Conservation (phyloP, 2,113 vertebrate genomes). For the Pygoscelis adeliae region DNA sequence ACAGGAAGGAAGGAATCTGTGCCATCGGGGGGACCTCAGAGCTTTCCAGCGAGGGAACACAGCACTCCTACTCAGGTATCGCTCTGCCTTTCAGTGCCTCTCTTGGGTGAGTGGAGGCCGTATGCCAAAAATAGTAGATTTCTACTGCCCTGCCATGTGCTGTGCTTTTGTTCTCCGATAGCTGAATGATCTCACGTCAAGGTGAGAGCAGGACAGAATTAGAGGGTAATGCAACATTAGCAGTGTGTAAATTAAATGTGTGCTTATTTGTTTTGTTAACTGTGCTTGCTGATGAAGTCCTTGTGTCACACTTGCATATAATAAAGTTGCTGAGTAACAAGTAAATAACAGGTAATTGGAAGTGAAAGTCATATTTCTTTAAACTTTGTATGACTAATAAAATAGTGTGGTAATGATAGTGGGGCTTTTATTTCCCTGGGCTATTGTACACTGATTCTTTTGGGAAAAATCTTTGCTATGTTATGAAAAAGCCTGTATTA, state of each 20-base stretch:
- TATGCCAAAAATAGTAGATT: not conserved
- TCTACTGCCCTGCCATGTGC: accelerated
- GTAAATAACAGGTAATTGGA: not conserved
- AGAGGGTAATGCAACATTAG: not conserved
- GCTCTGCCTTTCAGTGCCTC: not conserved
- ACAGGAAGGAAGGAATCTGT: slow-evolving; percentile 91
- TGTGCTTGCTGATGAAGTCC: not conserved
- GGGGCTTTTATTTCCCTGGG: not conserved
- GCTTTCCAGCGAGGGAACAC: slow-evolving; percentile 89
- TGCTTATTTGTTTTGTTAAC: not conserved
- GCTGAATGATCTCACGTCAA: accelerated
- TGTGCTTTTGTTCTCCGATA: not conserved
- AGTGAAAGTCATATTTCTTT: not conserved
- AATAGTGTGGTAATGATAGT: not conserved
- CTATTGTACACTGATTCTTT: not conserved
- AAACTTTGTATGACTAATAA: not conserved
- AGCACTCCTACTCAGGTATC: slow-evolving; percentile 89
- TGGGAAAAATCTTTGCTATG: not conserved
- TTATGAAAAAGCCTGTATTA: not conserved
- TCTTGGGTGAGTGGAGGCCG: not conserved
- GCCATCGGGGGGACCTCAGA: slow-evolving; percentile 90
- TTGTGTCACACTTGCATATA: not conserved
- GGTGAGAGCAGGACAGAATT: not conserved
- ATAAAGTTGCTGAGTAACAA: not conserved
- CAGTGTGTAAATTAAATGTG: not conserved